These are phyloP conservation scores for Thelohanellus kitauei DNA, from an alignment of 30 jellyfish, hydroid and myxozoan species.

Conservation along the genomic window DNA sequence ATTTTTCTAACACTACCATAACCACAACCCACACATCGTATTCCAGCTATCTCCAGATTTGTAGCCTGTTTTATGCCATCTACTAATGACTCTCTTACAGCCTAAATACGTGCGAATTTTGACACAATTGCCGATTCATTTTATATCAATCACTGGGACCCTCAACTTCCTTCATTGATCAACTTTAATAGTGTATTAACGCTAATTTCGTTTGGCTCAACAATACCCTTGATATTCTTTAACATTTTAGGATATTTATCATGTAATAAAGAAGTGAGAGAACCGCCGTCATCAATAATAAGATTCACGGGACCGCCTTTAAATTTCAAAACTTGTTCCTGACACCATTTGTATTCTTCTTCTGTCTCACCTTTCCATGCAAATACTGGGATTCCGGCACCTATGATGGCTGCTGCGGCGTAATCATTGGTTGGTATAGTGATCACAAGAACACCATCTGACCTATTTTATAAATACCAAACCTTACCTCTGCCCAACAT, in stretches of 20 bases:
- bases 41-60: constrained; percentile 80
- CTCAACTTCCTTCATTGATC: constrained; percentile 21
- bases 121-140: constrained; percentile 64
- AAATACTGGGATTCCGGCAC: constrained; percentile 85
- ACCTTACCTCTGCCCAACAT: constrained; percentile 74
- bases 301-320: constrained; percentile 54
- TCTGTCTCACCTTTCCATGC: too few species aligned
- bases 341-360: constrained; percentile 83
- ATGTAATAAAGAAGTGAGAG: constrained; percentile 52
- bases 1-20: constrained; percentile 90
- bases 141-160: constrained; percentile 49
- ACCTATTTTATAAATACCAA: too few species aligned
- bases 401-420: constrained; percentile 96
- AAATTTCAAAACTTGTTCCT: constrained; percentile 48
- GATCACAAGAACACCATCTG: constrained; percentile 82
- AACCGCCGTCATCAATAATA: constrained; percentile 92
- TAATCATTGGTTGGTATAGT: constrained; percentile 65
- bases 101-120: constrained; percentile 60
- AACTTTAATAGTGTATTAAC: constrained; percentile 41
- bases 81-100: constrained; percentile 68
- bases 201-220: constrained; percentile 75
- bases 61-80: constrained; percentile 89
- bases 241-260: constrained; percentile 38
- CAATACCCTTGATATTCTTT: constrained; percentile 24
- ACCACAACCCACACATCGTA: constrained; percentile 53